Conservation (phyloP, 2,888 invertebrate species). For the Schizotus pectinicornis region DNA sequence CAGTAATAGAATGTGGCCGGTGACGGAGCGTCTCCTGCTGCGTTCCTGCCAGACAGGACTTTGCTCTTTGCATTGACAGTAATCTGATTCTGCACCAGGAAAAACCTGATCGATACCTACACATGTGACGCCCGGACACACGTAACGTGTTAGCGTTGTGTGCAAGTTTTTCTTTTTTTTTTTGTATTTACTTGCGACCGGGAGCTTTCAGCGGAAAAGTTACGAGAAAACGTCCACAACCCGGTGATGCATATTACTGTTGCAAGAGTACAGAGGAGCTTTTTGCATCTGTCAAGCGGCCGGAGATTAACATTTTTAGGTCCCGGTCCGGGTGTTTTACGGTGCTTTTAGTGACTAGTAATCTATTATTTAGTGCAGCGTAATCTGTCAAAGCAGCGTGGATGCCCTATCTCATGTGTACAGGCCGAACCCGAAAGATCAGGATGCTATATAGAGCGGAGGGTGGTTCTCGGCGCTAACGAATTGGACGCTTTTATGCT, state of each 20-base stretch:
- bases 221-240: too few species aligned
- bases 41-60: constrained; percentile 41
- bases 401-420: constrained; percentile 51
- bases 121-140: constrained; percentile 16
- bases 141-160: constrained; percentile 8
- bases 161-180: too few species aligned
- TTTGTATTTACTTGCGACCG: too few species aligned
- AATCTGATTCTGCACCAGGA: constrained; percentile 41
- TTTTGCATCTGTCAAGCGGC: constrained; percentile 4
- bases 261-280: background rate
- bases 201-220: too few species aligned
- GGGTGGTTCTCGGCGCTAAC: too few species aligned
- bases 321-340: constrained; percentile 28
- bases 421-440: constrained; percentile 43
- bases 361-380: constrained; percentile 52
- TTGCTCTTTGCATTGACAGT: constrained; percentile 48
- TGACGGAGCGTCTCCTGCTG: constrained; percentile 34
- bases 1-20: constrained; percentile 44
- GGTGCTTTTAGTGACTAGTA: constrained; percentile 43
- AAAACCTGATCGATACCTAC: constrained; percentile 36
- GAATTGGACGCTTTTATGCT: too few species aligned
- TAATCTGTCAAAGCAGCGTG: constrained; percentile 54
- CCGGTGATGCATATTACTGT: background rate
- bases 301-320: constrained; percentile 19
- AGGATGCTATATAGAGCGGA: background rate